phyloP scores from a whole-genome alignment of 2,797 vertebrate genomes.

The Poecilia wingei region DNA sequence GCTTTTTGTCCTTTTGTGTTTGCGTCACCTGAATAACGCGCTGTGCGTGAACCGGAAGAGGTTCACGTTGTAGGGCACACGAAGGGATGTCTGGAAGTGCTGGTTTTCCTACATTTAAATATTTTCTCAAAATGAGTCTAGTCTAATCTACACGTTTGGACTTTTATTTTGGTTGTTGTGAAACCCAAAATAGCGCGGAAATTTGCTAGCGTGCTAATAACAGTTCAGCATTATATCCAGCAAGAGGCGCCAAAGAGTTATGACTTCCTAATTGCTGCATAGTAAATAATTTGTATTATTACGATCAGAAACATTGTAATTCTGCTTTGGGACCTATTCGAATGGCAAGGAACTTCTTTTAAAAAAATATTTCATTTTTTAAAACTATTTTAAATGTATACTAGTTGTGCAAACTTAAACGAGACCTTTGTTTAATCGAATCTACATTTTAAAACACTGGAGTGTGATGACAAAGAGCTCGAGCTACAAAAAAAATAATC shows the following conservation, averaged over 20 bases:
- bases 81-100: neutral
- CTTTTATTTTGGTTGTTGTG: neutral
- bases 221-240: neutral
- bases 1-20: neutral
- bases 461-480: neutral
- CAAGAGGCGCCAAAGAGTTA: neutral
- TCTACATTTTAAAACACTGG: neutral
- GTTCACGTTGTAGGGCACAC: neutral
- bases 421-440: neutral
- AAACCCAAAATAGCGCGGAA: neutral
- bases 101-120: neutral
- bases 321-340: neutral
- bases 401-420: neutral
- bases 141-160: neutral
- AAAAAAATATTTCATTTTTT: neutral
- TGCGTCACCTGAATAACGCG: neutral
- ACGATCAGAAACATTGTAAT: neutral
- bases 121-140: neutral
- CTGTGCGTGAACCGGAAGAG: neutral
- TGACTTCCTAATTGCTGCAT: neutral
- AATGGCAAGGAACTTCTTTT: neutral
- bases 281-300: neutral
- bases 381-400: neutral
- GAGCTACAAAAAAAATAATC: neutral
- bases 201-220: neutral